A percentile compares a stretch with the other conserved stretches of the same genome.
Conservation (phyloP, 2,888 invertebrate species). For the Cordilura impudica region DNA sequence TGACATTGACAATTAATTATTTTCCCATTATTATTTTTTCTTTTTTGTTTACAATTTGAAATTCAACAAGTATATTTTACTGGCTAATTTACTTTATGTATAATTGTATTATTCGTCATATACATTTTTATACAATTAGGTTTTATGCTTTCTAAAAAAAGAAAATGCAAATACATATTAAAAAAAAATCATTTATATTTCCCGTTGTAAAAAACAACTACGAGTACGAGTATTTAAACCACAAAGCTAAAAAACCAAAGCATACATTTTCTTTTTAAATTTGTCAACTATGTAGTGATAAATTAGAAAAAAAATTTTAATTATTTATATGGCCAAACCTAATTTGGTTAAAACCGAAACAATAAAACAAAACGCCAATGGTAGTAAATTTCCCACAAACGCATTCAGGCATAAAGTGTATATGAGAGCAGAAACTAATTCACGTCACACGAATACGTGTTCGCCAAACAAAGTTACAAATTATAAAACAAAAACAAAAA, state of each 20-base stretch:
- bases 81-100: not conserved
- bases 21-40: too few relatives aligned
- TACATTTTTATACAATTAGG: not conserved
- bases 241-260: not conserved
- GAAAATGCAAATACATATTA: not conserved
- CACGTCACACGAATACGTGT: constrained; percentile 2
- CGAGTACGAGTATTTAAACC: too few relatives aligned
- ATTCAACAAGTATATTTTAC: not conserved
- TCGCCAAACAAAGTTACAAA: not conserved
- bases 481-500: not conserved
- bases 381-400: constrained; percentile 53
- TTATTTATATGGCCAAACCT: constrained; percentile 8
- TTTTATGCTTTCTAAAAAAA: constrained; percentile 15
- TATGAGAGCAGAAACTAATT: constrained; percentile 29
- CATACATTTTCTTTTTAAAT: not conserved
- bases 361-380: not conserved
- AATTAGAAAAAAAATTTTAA: constrained; percentile 12
- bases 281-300: constrained; percentile 11
- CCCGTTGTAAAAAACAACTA: not conserved
- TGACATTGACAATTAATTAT: too few relatives aligned
- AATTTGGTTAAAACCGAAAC: not conserved
- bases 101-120: not conserved
- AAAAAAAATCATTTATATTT: constrained; percentile 2
- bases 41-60: too few relatives aligned
- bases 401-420: constrained; percentile 58